Evolutionary conservation across 30 jellyfish, hydroid and myxozoan genomes (phyloP), one percentile per base, ranked within the genome.

Genomic region (Turritopsis rubra): DNA sequence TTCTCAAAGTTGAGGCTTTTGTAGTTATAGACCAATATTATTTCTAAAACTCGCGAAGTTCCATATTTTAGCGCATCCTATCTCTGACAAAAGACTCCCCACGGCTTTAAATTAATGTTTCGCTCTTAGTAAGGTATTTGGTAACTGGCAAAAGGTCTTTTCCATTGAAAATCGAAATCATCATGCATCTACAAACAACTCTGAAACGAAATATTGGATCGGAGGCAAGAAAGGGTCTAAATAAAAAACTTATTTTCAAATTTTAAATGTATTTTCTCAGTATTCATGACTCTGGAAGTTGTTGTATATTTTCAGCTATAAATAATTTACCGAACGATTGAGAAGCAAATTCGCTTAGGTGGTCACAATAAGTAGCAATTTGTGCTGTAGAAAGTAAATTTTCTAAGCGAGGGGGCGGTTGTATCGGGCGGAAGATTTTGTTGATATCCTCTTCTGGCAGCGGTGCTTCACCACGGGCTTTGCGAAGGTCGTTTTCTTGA

Each of bases 401-500:
- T 68, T 92, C 98, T 75, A 92, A 54, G 9, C 98, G 75, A 52
- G 91, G 76, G 65, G 98, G 96, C 52, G 98, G 96, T 24, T 79
- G 92, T 17, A 79, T 27, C 4, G 96, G 96, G 19, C 96, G 89
- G 86, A 87, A 88, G 5, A 88, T 31, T 30, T 84, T 84, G 52
- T 95, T 72, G 29, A 87, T 27, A 81, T 92, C 98, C 79, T 92
- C 98, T 13, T 92, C 98, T 4, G 96, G 98, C 21, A 92, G 31
- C 17, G 96, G 96, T 21, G 87, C 85, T 52, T 92, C 98, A 3
- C 96, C 96, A 7, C 98, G 93, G 82, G 81, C 81, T 73, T 72
- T 71, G 54, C 98, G 83, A n/a, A 79, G 87, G 1, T 92, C 96
- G 75, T 92, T 92, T 53, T 92, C 98, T 0, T 89, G 91, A 13